Base-by-base conservation (phyloP, 2,888 invertebrate species). In the Notodonta dromedarius region DNA sequence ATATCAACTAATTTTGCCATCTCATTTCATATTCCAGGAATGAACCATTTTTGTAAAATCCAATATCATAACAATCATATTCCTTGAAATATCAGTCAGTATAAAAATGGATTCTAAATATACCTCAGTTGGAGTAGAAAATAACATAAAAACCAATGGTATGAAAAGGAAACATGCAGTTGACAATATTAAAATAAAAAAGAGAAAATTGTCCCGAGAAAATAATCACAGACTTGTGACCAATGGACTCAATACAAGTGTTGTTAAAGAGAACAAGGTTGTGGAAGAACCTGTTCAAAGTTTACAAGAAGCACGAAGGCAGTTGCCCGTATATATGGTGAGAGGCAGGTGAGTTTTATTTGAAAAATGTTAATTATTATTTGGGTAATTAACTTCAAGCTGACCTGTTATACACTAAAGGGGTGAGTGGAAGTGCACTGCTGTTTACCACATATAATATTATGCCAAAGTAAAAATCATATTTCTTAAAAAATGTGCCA, bases 321-420 rank as follows among this genome's bases (percentile, higher is more conserved):
- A 85, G 24, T 75, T 95, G 63, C 95, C 95, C n/a, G 95, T 95
- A 0, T 94, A 91, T 69, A 83, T 87, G 70, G 94, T 94, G 13
- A 85, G 90, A 58, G 84, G 86, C 67, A 89, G 93, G 94, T 94
- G 73, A 61, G 80, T 73, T 46, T 61, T n/a, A 5, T 46, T 5
- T 46, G 9, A 12, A 9, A 12, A 11, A 42, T 42, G 11, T 11
- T 42, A 24, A 24, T 24, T 42, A 35, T 6, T 35, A 7, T 35
- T 35, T 4, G 24, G 24, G 24, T 24, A 1, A 24, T 24, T 2
- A 24, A 24, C 1, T 24, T 24, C 24, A 24, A 24, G 24, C 24
- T 24, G 24, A 24, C 1, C 24, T 24, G 24, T 24, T 24, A 24
- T 24, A 24, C 24, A 2, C 24, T 24, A 24, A 24, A 24, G 24